phyloP scores from a whole-genome alignment of 1,140 invertebrate species.

The Nymphalis io region DNA sequence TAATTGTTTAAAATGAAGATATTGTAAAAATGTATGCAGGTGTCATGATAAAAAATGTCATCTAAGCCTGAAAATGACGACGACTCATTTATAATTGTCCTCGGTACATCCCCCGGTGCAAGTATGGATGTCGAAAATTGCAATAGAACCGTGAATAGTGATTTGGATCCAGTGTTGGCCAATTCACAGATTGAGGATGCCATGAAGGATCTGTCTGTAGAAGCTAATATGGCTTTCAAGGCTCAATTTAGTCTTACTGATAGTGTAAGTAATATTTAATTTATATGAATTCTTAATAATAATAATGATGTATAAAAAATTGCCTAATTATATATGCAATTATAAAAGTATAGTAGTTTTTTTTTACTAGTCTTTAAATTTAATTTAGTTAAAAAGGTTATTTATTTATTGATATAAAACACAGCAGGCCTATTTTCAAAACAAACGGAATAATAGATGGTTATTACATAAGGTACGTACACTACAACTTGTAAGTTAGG shows the following conservation, averaged over 20 bases:
- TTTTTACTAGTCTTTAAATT: too few species aligned
- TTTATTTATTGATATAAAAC: too few species aligned
- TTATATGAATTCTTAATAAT: neutral
- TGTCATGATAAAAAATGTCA: constrained; percentile 49
- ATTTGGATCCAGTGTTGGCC: constrained; percentile 31
- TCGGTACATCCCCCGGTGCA: constrained; percentile 64
- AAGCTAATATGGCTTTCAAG: constrained; percentile 62
- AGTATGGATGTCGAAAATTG: constrained; percentile 58
- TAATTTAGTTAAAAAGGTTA: too few species aligned
- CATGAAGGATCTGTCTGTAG: constrained; percentile 59
- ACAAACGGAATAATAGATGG: too few species aligned
- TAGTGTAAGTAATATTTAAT: constrained; percentile 54
- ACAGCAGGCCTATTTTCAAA: too few species aligned
- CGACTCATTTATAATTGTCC: constrained; percentile 71
- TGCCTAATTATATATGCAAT: too few species aligned
- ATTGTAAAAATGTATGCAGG: constrained; percentile 6
- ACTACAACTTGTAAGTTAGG: too few species aligned
- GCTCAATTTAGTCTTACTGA: constrained; percentile 61
- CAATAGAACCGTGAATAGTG: constrained; percentile 46
- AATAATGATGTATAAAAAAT: neutral
- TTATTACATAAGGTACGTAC: too few species aligned
- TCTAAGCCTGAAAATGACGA: constrained; percentile 60
- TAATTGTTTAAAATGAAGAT: neutral
- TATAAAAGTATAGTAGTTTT: too few species aligned
- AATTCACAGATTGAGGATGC: constrained; percentile 63